These are phyloP conservation scores for human DNA, from an alignment of 2,113 vertebrate genomes.

Conservation along the genomic window GRCh38 chr14:79744001-79744500, in stretches of 20 bases:
- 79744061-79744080: not conserved
- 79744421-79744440: not conserved
- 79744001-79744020: not conserved
- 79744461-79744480: not conserved
- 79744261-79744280: not conserved
- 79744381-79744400: not conserved
- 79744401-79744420: not conserved
- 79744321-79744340: not conserved
- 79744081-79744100: slow-evolving; percentile 43
- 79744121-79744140: slow-evolving; percentile 43
- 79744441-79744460: not conserved
- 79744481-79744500: not conserved
- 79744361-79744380: not conserved
- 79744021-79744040: not conserved
- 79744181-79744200: not conserved
- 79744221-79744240: not conserved
- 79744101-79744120: slow-evolving; percentile 23
- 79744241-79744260: not conserved
- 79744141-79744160: not conserved
- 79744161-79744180: no score
- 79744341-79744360: not conserved
- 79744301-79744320: not conserved
- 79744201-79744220: not conserved
- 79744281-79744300: not conserved
- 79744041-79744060: not conserved